Evolutionary conservation across 2,888 invertebrate genomes (phyloP).

Genomic region (Lacanobia wlatinum): DNA sequence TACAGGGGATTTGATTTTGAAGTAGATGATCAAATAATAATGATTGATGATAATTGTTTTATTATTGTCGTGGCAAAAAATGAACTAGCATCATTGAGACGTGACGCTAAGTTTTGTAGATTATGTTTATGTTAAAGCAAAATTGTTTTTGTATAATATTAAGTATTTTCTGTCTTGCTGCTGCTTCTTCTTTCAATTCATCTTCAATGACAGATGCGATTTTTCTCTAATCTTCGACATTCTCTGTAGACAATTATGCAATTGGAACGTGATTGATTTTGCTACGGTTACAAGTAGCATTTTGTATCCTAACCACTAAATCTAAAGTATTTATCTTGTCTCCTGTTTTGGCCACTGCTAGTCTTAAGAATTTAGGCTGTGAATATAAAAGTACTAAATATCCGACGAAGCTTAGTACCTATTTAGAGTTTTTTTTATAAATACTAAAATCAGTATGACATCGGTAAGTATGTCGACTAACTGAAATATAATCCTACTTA

Average conservation of each 20-base stretch:
- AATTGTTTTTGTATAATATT: slow-evolving; percentile 12
- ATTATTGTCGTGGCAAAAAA: slow-evolving; percentile 20
- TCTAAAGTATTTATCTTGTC: background rate
- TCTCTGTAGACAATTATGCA: background rate
- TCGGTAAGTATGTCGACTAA: slow-evolving; percentile 32
- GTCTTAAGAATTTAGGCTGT: slow-evolving; percentile 12
- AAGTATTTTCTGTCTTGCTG: background rate
- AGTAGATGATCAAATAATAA: slow-evolving; percentile 24
- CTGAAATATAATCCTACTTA: slow-evolving; percentile 32
- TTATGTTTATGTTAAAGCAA: slow-evolving; percentile 8
- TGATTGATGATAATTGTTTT: slow-evolving; percentile 33
- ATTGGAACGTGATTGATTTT: slow-evolving; percentile 8
- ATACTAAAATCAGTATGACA: slow-evolving; percentile 19
- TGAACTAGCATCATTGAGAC: background rate
- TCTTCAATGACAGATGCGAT: background rate
- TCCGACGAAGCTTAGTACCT: background rate
- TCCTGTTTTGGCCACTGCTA: slow-evolving; percentile 9
- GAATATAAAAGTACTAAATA: slow-evolving; percentile 20
- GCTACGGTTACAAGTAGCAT: background rate
- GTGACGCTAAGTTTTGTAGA: background rate
- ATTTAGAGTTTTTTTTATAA: slow-evolving; percentile 17
- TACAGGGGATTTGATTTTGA: slow-evolving; percentile 11
- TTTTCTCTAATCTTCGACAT: background rate
- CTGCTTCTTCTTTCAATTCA: background rate
- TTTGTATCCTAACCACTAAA: background rate